Evolutionary conservation across 2,797 vertebrate species (phyloP).

Genomic region (Microctenopoma steveboyesi): DNA sequence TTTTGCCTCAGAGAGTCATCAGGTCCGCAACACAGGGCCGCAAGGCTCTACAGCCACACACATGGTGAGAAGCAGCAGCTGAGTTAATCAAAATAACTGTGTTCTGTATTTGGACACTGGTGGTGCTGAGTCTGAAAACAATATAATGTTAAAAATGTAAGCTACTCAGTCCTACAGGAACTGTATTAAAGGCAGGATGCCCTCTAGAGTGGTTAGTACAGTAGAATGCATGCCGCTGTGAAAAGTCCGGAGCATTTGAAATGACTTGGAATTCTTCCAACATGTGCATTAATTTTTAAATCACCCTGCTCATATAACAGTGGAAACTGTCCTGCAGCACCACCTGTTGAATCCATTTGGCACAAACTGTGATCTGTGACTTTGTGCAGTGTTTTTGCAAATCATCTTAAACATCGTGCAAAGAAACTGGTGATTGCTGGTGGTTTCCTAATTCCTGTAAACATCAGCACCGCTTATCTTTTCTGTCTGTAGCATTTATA

Average conservation of each 20-base stretch:
- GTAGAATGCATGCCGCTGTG: not conserved
- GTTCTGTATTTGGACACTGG: not conserved
- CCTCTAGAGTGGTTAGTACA: not conserved
- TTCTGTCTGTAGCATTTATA: not conserved
- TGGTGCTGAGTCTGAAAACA: not conserved
- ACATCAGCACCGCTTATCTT: not conserved
- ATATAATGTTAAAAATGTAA: not conserved
- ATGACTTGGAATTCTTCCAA: not conserved
- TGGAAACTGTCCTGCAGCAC: slow-evolving; percentile 21
- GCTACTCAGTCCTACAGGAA: not conserved
- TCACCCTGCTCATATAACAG: not conserved
- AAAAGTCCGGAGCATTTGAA: slow-evolving; percentile 2
- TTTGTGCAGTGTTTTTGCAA: not conserved
- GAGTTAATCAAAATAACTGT: not conserved
- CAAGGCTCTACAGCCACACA: slow-evolving; percentile 88
- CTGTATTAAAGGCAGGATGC: not conserved
- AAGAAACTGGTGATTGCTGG: not conserved
- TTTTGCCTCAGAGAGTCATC: slow-evolving; percentile 96
- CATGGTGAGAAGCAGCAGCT: slow-evolving; percentile 85
- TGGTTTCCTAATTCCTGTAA: not conserved
- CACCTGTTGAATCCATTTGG: slow-evolving; percentile 33
- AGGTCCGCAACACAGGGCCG: slow-evolving; percentile 91
- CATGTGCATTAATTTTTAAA: not conserved
- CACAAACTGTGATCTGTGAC: not conserved
- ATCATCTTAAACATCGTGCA: not conserved